Conservation (phyloP, 2,113 vertebrate species). For the Prionailurus viverrinus region DNA sequence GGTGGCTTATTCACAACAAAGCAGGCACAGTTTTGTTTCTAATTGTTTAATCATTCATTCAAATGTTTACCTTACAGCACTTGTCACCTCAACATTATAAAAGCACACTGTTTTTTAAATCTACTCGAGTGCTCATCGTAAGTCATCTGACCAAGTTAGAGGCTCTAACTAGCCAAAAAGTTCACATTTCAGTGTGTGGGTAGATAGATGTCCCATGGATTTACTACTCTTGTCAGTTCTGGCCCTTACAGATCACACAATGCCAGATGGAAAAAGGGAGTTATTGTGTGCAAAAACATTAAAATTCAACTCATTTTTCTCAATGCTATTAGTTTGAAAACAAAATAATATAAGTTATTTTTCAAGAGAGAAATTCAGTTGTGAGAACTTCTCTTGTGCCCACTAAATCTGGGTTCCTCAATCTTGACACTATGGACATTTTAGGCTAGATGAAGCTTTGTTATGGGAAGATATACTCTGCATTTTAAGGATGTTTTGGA, state of each 20-base stretch:
- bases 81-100: neutral
- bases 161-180: neutral
- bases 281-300: neutral
- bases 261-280: neutral
- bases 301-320: neutral
- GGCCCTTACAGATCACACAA: neutral
- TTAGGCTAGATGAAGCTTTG: neutral
- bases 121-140: constrained; percentile 4
- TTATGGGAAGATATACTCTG: neutral
- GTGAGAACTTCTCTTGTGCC: neutral
- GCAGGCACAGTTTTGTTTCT: neutral
- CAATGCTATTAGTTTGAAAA: constrained; percentile 14
- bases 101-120: constrained; percentile 27
- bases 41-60: neutral
- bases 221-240: neutral
- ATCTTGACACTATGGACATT: neutral
- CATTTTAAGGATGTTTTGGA: constrained; percentile 22
- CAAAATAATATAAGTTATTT: constrained; percentile 12
- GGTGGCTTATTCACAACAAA: neutral
- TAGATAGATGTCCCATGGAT: neutral
- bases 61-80: constrained; percentile 12
- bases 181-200: constrained; percentile 17
- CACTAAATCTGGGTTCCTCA: neutral
- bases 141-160: neutral
- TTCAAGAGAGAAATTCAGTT: neutral